These are phyloP conservation scores for Entomyzon cyanotis DNA, from an alignment of 2,113 vertebrate genomes.

Conservation along the genomic window DNA sequence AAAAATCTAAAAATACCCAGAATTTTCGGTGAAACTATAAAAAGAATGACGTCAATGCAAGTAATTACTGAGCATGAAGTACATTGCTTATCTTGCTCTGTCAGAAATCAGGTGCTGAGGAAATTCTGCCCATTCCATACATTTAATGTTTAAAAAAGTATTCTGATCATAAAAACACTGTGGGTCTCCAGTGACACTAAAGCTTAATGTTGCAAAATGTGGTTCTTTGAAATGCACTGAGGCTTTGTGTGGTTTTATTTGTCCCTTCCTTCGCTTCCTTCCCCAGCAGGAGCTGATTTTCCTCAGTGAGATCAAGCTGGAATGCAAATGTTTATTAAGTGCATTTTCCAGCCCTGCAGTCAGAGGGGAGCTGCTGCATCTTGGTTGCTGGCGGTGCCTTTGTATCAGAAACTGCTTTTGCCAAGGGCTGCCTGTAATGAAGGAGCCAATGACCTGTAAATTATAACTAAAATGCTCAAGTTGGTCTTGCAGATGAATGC, in stretches of 20 bases:
- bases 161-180: neutral
- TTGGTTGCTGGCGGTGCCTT: constrained; percentile 15
- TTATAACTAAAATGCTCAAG: constrained; percentile 50
- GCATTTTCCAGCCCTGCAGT: constrained; percentile 20
- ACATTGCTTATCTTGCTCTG: neutral
- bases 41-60: neutral
- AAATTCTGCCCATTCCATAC: neutral
- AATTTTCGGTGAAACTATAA: neutral
- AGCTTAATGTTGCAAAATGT: constrained; percentile 21
- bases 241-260: constrained; percentile 5
- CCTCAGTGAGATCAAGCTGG: neutral
- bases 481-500: constrained; percentile 49
- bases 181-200: neutral
- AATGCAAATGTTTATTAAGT: constrained; percentile 54
- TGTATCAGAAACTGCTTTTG: constrained; percentile 46
- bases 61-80: neutral
- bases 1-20: neutral
- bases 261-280: neutral
- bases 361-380: neutral
- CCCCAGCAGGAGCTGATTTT: constrained; percentile 17
- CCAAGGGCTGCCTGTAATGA: constrained; percentile 42
- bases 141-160: neutral
- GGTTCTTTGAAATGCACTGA: neutral
- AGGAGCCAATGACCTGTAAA: constrained; percentile 61
- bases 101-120: neutral